phyloP scores from a whole-genome alignment of 2,797 vertebrate species.

The Hippocampus kuda region DNA sequence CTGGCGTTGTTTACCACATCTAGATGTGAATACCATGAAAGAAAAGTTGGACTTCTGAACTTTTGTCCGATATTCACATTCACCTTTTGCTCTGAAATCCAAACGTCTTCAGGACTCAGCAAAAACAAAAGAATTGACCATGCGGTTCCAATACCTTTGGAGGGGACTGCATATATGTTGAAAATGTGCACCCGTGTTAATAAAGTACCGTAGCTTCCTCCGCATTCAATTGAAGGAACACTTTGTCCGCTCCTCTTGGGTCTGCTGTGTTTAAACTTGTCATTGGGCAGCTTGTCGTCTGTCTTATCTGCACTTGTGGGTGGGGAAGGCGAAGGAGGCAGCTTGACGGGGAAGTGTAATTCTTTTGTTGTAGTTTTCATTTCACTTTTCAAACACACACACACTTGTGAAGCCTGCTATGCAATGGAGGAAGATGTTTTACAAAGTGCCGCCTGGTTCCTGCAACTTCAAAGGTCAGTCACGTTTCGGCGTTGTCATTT shows the following conservation, averaged over 20 bases:
- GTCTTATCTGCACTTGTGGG: constrained; percentile 39
- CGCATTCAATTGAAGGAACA: background rate
- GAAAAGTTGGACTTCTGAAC: too few species aligned
- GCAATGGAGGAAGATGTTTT: constrained; percentile 45
- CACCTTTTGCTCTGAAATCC: too few species aligned
- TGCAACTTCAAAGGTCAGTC: constrained; percentile 53
- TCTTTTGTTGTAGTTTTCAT: constrained; percentile 22
- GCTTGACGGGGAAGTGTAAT: constrained; percentile 28
- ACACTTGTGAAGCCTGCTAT: background rate
- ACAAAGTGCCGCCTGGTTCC: constrained; percentile 40
- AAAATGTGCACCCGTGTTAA: background rate
- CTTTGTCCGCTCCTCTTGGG: background rate
- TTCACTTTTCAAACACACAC: background rate
- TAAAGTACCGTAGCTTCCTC: background rate
- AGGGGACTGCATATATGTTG: background rate
- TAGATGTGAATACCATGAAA: too few species aligned
- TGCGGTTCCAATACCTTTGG: too few species aligned
- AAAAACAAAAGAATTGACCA: too few species aligned
- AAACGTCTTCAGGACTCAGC: too few species aligned
- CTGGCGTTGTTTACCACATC: too few species aligned
- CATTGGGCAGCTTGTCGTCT: constrained; percentile 18
- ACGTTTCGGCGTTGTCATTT: constrained; percentile 18
- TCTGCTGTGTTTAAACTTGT: constrained; percentile 9
- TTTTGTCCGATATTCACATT: too few species aligned
- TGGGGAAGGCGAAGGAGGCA: constrained; percentile 29